These are phyloP conservation scores for Adrianichthys oophorus DNA, from an alignment of 2,797 vertebrate genomes.

Conservation along the genomic window DNA sequence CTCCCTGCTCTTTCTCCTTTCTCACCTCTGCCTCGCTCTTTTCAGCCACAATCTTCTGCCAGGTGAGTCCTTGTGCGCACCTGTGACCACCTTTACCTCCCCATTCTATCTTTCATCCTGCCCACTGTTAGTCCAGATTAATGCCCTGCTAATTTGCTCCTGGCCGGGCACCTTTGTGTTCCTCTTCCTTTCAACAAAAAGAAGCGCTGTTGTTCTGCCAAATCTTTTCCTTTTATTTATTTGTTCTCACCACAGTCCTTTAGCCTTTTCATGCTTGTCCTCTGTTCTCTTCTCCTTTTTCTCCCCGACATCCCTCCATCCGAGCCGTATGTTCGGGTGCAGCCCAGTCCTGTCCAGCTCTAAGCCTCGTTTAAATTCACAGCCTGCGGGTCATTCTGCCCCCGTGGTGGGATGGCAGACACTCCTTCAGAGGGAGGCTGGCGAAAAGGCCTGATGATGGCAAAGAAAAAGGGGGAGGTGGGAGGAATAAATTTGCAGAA, in stretches of 20 bases:
- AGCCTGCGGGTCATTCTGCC: conserved; percentile 66
- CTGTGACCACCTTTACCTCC: conserved; percentile 39
- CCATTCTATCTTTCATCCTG: conserved; percentile 18
- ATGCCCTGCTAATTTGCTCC: conserved; percentile 60
- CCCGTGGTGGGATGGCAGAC: conserved; percentile 49
- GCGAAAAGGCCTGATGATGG: conserved; percentile 29
- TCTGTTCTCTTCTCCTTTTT: conserved; percentile 28
- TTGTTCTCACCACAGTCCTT: conserved; percentile 31
- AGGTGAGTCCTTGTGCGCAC: conserved; percentile 53
- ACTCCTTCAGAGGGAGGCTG: conserved; percentile 36
- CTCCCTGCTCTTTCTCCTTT: conserved; percentile 7
- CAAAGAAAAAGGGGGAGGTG: conserved; percentile 21
- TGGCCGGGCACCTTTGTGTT: conserved; percentile 22
- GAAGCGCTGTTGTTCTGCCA: too few relatives aligned
- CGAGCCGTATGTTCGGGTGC: conserved; percentile 73
- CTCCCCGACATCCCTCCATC: conserved; percentile 38
- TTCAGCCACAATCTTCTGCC: conserved; percentile 26
- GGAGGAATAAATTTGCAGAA: conserved; percentile 15
- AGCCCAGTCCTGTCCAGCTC: conserved; percentile 51
- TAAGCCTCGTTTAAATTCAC: conserved; percentile 75
- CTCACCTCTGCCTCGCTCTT: conserved; percentile 5
- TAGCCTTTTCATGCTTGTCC: conserved; percentile 26
- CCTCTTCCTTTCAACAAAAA: conserved; percentile 8
- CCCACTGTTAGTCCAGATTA: conserved; percentile 45
- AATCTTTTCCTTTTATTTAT: conserved; percentile 46